These are phyloP conservation scores for Prunella himalayana DNA, from an alignment of 2,113 vertebrate species.

Conservation along the genomic window DNA sequence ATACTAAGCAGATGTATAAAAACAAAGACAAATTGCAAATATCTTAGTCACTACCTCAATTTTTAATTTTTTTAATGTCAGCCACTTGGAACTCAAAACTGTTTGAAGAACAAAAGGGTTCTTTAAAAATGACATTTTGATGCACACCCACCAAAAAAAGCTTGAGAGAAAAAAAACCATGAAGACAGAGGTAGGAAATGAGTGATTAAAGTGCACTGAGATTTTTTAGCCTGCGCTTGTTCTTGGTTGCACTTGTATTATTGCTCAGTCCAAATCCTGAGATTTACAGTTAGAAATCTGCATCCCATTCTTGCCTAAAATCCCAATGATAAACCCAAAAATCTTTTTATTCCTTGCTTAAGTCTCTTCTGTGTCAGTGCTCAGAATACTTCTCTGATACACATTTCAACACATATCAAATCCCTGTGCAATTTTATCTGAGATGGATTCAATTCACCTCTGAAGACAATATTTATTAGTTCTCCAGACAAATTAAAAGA, in stretches of 20 bases:
- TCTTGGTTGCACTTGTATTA: neutral
- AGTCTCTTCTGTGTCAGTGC: neutral
- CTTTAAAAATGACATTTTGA: neutral
- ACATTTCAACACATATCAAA: neutral
- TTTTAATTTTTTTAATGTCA: neutral
- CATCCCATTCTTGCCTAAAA: neutral
- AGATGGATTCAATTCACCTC: neutral
- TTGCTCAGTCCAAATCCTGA: neutral
- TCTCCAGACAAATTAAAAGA: slow-evolving; percentile 32
- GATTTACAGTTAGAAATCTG: neutral
- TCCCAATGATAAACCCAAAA: neutral
- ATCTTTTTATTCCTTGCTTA: neutral
- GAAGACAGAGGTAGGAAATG: neutral
- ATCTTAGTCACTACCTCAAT: neutral
- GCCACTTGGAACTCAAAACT: neutral
- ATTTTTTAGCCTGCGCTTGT: neutral
- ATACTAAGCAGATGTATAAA: neutral
- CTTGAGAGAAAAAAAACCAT: neutral
- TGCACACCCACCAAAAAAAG: neutral
- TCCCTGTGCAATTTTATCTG: neutral
- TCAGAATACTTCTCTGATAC: neutral
- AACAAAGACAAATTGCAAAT: neutral
- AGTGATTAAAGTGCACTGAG: neutral
- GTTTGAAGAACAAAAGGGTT: neutral
- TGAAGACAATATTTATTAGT: slow-evolving; percentile 20